Conservation (phyloP, 2,113 vertebrate genomes). For the Gopherus flavomarginatus region DNA sequence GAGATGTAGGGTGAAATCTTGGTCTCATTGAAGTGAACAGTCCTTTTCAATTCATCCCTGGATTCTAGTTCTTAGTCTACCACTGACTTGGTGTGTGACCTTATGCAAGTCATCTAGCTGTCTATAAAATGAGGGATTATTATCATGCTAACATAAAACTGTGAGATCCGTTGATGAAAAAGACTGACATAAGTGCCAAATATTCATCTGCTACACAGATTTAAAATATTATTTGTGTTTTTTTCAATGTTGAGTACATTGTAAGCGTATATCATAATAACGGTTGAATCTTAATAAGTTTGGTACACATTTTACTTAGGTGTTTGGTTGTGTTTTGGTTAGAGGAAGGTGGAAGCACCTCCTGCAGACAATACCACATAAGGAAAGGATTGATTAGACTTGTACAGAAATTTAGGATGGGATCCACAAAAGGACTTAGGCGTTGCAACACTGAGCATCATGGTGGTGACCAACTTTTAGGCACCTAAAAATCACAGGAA, state of each 20-base stretch:
- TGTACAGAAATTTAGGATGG: not conserved
- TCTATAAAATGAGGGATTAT: not conserved
- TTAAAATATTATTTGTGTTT: not conserved
- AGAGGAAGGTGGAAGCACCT: not conserved
- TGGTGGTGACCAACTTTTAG: not conserved
- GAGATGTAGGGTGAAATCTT: not conserved
- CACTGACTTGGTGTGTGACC: not conserved
- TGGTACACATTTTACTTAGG: not conserved
- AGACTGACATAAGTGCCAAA: not conserved
- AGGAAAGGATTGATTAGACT: not conserved
- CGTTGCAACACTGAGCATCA: not conserved
- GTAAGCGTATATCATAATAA: not conserved
- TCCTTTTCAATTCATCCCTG: not conserved
- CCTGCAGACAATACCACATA: not conserved
- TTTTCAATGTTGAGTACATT: not conserved
- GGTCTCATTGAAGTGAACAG: not conserved
- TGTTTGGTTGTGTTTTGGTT: not conserved
- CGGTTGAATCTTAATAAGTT: not conserved
- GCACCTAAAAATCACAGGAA: not conserved
- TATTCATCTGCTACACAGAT: not conserved
- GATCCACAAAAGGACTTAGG: not conserved
- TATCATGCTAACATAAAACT: not conserved
- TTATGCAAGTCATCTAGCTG: not conserved
- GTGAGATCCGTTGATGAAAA: not conserved
- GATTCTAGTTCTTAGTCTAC: not conserved